Evolutionary conservation across 1,140 invertebrate species (phyloP).

Genomic region (Drosophila kikkawai): DNA sequence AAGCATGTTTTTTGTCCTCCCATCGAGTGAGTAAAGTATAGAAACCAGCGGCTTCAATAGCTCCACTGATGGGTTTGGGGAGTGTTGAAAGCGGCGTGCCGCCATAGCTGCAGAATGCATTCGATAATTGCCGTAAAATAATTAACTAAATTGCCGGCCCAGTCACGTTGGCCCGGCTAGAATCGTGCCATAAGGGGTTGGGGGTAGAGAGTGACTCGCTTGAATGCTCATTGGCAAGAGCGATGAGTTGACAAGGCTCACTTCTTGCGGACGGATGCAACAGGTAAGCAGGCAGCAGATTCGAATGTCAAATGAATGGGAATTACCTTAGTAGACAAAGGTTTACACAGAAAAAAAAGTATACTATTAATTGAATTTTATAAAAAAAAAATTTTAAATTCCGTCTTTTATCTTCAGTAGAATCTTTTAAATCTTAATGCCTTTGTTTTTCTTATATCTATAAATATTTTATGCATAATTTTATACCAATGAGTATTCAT

Average conservation of each 20-base stretch:
- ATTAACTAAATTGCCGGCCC: constrained; percentile 61
- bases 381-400: no score
- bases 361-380: neutral
- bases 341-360: neutral
- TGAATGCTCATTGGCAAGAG: constrained; percentile 29
- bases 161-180: constrained; percentile 45
- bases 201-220: constrained; percentile 25
- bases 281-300: constrained; percentile 17
- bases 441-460: neutral
- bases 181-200: constrained; percentile 51
- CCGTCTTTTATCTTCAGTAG: neutral
- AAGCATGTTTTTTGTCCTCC: constrained; percentile 19
- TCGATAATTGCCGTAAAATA: constrained; percentile 69
- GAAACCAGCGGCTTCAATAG: constrained; percentile 40
- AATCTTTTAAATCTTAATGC: neutral
- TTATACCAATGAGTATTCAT: neutral
- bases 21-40: constrained; percentile 3
- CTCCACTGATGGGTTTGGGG: constrained; percentile 20
- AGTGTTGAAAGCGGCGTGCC: constrained; percentile 60
- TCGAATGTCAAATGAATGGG: constrained; percentile 65
- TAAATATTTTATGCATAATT: neutral
- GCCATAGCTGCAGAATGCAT: constrained; percentile 46
- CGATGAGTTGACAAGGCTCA: constrained; percentile 51
- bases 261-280: constrained; percentile 35
- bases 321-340: constrained; percentile 50